Conservation (phyloP, 1,140 invertebrate genomes). For the Melipona quadrifasciata region DNA sequence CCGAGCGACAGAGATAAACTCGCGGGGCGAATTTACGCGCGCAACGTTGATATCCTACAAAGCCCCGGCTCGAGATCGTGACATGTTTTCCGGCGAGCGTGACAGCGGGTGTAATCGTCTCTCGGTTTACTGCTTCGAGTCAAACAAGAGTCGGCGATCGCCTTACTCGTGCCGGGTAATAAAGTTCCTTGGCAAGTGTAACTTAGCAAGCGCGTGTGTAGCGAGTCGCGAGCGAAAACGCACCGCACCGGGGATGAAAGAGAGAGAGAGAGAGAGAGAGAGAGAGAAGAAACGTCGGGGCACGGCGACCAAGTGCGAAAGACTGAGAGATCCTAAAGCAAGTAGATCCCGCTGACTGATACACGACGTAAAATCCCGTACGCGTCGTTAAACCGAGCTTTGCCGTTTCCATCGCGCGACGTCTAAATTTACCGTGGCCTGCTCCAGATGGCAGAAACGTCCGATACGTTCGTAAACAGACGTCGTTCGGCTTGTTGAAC, state of each 20-base stretch:
- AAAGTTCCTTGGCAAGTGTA: constrained; percentile 52
- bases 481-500: constrained; percentile 32
- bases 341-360: constrained; percentile 62
- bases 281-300: neutral
- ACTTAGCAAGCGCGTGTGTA: neutral
- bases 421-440: constrained; percentile 57
- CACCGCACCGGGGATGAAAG: neutral
- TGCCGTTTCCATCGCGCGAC: constrained; percentile 57
- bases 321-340: constrained; percentile 58
- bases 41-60: constrained; percentile 36
- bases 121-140: constrained; percentile 55
- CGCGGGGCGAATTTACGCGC: constrained; percentile 51
- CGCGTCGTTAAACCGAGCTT: constrained; percentile 62
- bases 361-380: constrained; percentile 66
- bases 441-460: neutral
- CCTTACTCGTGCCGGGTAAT: constrained; percentile 47
- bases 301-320: constrained; percentile 42
- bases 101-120: constrained; percentile 60
- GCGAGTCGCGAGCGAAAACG: neutral
- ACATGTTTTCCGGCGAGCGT: constrained; percentile 59
- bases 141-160: constrained; percentile 52
- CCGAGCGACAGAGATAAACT: constrained; percentile 29
- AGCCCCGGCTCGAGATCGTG: constrained; percentile 53
- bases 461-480: neutral
- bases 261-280: neutral